Conservation (phyloP, 2,888 invertebrate genomes). For the Cheilosia vulpina region DNA sequence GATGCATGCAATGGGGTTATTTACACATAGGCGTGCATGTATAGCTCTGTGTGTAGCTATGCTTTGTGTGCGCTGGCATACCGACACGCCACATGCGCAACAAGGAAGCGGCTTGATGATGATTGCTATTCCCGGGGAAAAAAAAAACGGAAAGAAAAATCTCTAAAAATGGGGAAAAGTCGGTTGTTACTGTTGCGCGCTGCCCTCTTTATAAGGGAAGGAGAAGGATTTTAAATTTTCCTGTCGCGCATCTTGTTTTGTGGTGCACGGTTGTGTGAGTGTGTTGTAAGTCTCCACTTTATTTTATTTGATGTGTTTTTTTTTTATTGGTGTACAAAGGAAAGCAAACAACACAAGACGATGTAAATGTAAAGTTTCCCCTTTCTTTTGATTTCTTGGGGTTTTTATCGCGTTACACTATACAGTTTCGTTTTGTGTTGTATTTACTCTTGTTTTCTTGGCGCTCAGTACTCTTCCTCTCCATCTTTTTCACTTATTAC, state of each 20-base stretch:
- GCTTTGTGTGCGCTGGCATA: conserved; percentile 40
- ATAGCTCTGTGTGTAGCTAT: conserved; percentile 28
- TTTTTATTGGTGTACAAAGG: conserved; percentile 1
- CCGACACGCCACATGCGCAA: conserved; percentile 70
- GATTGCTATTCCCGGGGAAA: conserved; percentile 61
- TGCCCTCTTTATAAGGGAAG: conserved; percentile 62
- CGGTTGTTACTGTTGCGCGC: conserved; percentile 37
- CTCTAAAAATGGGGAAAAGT: conserved; percentile 64
- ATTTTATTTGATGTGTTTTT: not conserved
- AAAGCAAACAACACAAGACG: conserved; percentile 17
- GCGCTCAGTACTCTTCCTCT: conserved; percentile 10
- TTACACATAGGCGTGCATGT: conserved; percentile 60
- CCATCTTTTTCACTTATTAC: not conserved
- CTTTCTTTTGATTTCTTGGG: conserved; percentile 54
- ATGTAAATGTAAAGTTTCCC: conserved; percentile 50
- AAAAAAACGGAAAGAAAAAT: conserved; percentile 41
- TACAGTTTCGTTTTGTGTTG: conserved; percentile 38
- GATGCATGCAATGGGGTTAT: conserved; percentile 73
- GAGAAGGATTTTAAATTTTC: conserved; percentile 66
- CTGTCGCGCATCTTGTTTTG: conserved; percentile 6
- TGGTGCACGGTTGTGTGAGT: conserved; percentile 19
- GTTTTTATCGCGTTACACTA: conserved; percentile 34
- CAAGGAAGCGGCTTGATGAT: conserved; percentile 60
- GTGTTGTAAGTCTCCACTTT: conserved; percentile 56
- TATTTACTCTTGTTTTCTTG: conserved; percentile 57